These are phyloP conservation scores for Gymnorhina tibicen DNA, from an alignment of 2,113 vertebrate species.

Conservation along the genomic window DNA sequence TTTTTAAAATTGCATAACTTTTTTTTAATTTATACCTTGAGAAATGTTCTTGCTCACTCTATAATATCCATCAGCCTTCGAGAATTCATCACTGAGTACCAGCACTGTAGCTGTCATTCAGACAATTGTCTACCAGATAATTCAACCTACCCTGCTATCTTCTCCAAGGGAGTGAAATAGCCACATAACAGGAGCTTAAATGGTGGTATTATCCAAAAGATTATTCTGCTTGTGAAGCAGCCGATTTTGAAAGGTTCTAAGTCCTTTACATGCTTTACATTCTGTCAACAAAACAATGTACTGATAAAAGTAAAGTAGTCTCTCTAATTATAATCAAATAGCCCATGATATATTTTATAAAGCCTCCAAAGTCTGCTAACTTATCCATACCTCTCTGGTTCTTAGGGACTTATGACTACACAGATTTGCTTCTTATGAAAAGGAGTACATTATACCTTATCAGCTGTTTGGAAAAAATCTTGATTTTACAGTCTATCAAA, in stretches of 20 bases:
- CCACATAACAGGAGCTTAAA: slow-evolving; percentile 8
- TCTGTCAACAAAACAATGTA: not conserved
- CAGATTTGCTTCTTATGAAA: not conserved
- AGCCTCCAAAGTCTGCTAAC: not conserved
- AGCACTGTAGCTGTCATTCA: slow-evolving; percentile 54
- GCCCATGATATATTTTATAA: not conserved
- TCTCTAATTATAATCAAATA: slow-evolving; percentile 40
- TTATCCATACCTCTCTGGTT: not conserved
- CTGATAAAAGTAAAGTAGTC: slow-evolving; percentile 25
- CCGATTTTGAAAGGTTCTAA: not conserved
- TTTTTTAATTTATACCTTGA: slow-evolving; percentile 22
- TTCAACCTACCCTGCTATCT: slow-evolving; percentile 53
- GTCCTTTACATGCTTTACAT: slow-evolving; percentile 36
- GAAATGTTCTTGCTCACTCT: not conserved
- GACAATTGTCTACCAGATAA: slow-evolving; percentile 59
- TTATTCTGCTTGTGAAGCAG: slow-evolving; percentile 36
- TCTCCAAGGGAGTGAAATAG: slow-evolving; percentile 56
- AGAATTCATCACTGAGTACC: slow-evolving; percentile 7
- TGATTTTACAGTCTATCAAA: not conserved
- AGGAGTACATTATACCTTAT: not conserved
- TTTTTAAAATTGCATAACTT: not conserved
- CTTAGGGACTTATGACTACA: not conserved
- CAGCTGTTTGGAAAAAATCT: not conserved
- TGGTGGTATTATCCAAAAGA: not conserved
- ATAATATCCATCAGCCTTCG: slow-evolving; percentile 47